Evolutionary conservation across 2,888 invertebrate species (phyloP), one percentile per base, ranked within the genome.

Genomic region (Sesamia inferens): DNA sequence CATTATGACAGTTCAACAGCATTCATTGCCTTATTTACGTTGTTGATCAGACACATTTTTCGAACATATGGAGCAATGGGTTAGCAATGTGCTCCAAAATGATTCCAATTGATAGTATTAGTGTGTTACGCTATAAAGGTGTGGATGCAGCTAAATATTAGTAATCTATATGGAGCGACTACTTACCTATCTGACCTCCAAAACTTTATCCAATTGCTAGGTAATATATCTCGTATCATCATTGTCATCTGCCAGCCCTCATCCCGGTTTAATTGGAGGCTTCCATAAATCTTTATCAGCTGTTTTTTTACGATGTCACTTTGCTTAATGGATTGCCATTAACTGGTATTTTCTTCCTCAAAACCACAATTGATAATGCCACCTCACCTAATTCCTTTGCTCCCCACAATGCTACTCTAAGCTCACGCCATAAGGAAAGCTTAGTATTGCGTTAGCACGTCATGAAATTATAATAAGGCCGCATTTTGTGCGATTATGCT

Each of bases 401-500:
- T 58, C 0, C 10, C 5, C 44, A 19, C 51, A 0, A 7, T 31
- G 67, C 55, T 44, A 54, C 44, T 24, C 2, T 55, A 0, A 44
- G 58, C 14, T 19, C 39, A 1, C 16, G 0, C 42, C 48, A 19
- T 19, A 31, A 39, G 11, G 39, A 47, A 58, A 61, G 22, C 65
- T 65, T 54, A 57, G 71, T 31, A 54, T 19, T n/a, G 6, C 58
- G 47, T 16, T n/a, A 67, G 22, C 67, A 61, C 47, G 83, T 81
- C 72, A 88, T 88, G 89, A 90, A 90, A 90, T 86, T 88, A 85
- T 88, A 90, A 90, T 88, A 86, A 86, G 87, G 81, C 69, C 68
- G 73, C 71, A 76, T 87, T 77, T 82, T 83, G 79, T 78, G 68
- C 71, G 83, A 82, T 84, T 85, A 85, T 77, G 79, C 77, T 62